Percentiles rank a stretch among this genome's conserved stretches.
These are phyloP conservation scores for Selenia dentaria DNA, from an alignment of 2,888 invertebrate species.

Conservation along the genomic window DNA sequence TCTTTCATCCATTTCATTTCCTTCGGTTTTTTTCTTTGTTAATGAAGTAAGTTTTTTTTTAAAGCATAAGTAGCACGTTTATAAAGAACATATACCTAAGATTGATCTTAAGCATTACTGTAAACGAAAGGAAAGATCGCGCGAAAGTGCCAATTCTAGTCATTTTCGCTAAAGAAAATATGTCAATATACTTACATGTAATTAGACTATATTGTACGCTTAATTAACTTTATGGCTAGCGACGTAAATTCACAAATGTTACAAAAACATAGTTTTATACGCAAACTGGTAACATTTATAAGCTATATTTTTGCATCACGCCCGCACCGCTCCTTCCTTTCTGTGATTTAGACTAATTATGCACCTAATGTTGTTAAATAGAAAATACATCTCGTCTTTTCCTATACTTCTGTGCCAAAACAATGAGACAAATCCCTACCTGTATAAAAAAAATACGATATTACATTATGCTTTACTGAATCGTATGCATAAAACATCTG, in stretches of 20 bases:
- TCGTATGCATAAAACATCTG: conserved; percentile 9
- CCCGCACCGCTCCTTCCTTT: conserved; percentile 75
- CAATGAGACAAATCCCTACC: conserved; percentile 44
- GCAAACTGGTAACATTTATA: conserved; percentile 44
- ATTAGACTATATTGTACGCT: conserved; percentile 26
- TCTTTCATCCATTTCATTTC: conserved; percentile 32
- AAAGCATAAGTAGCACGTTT: no score
- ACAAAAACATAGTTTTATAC: conserved; percentile 58
- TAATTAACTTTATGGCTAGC: conserved; percentile 21
- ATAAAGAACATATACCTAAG: no score
- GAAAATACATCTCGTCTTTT: conserved; percentile 53
- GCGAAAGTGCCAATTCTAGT: conserved; percentile 62
- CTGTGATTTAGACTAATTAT: conserved; percentile 81
- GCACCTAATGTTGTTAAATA: conserved; percentile 50
- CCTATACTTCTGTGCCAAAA: conserved; percentile 79
- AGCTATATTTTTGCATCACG: conserved; percentile 77
- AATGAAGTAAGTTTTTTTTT: no score
- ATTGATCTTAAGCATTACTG: conserved; percentile 42
- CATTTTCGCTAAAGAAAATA: conserved; percentile 64
- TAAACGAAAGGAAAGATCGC: conserved; percentile 31
- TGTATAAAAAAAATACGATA: background rate
- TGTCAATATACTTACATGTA: conserved; percentile 56
- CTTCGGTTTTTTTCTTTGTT: no score
- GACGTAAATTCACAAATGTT: conserved; percentile 26
- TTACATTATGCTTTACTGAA: no score